Evolutionary conservation across 2,113 vertebrate species (phyloP), one percentile per base, ranked within the genome.

Genomic region (Probosciger aterrimus): DNA sequence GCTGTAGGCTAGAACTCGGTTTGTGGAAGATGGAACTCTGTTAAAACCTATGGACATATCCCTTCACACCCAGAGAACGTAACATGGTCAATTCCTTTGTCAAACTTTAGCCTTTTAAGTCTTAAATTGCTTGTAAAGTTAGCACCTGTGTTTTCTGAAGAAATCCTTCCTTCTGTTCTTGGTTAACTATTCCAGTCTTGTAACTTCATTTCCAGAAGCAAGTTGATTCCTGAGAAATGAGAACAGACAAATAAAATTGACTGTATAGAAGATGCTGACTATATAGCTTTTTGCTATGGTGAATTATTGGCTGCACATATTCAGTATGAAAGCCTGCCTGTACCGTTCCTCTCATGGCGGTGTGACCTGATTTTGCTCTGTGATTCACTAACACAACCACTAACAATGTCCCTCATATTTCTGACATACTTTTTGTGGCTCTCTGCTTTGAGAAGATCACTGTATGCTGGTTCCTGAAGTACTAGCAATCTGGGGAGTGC

Each of bases 61-160:
- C 53, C 75, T 94, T 87, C 63, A 46, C 18, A 43, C 14, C 57
- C 57, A 35, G 57, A 22, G 35, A 83, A 52, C 70, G 11, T 49
- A 27, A 89, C 46, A 41, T 7, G 68, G 79, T 75, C 30, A 33
- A 28, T 95, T 94, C 41, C 22, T 93, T 90, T 92, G 90, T 95
- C 85, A 63, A 2, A 85, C 47, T 57, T 90, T 43, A 95, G 55
- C 46, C 20, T 95, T 82, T 82, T 43, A 57, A 57, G 31, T 91
- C 90, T 83, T 49, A 65, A 93, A 82, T 90, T 76, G 94, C 88
- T 95, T 96, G 95, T 96, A 95, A 96, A 95, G 69, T 92, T 94
- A 92, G 88, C 78, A 2, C 77, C 24, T 88, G 91, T 94, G 89
- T 78, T 95, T 86, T 93, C 77, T 59, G 75, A 87, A 67, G 88